Conservation (phyloP, 2,113 vertebrate species). For the Ageneiosus marmoratus region DNA sequence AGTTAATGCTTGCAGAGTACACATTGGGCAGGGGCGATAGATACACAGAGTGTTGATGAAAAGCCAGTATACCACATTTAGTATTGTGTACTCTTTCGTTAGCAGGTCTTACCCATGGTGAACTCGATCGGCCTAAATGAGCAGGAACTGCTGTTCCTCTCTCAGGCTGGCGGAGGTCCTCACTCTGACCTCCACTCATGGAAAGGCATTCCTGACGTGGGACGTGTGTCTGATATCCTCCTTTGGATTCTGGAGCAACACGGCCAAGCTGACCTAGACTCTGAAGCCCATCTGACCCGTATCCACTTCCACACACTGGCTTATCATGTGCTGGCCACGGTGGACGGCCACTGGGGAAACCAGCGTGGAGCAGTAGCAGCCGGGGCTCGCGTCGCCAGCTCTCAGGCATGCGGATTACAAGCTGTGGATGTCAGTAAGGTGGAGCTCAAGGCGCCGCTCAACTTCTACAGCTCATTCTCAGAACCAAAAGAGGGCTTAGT, state of each 20-base stretch:
- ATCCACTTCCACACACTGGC: slow-evolving; percentile 96
- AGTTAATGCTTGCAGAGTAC: not conserved
- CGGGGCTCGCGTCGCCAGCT: slow-evolving; percentile 85
- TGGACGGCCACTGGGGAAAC: slow-evolving; percentile 92
- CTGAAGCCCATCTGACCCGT: slow-evolving; percentile 83
- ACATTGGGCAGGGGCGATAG: not conserved
- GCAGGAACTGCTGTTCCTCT: slow-evolving; percentile 95
- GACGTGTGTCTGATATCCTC: slow-evolving; percentile 89
- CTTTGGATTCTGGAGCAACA: slow-evolving; percentile 90
- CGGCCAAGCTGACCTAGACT: slow-evolving; percentile 65
- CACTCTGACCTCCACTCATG: slow-evolving; percentile 81
- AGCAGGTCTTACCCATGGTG: slow-evolving; percentile 96
- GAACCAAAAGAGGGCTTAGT: slow-evolving; percentile 71
- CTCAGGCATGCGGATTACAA: slow-evolving; percentile 85
- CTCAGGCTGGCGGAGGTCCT: slow-evolving; percentile 83
- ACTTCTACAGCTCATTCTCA: slow-evolving; percentile 80
- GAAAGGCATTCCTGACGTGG: slow-evolving; percentile 84
- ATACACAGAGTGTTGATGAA: not conserved
- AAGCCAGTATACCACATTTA: slow-evolving; percentile 44
- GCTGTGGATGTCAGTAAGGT: slow-evolving; percentile 78
- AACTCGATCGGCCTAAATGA: slow-evolving; percentile 95
- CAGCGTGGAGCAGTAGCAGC: slow-evolving; percentile 87
- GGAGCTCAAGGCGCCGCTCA: slow-evolving; percentile 79
- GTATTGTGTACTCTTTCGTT: slow-evolving; percentile 74
- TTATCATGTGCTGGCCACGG: slow-evolving; percentile 89